A percentile compares a stretch with the other conserved stretches of the same genome.
These are phyloP conservation scores for Drosophila truncata DNA, from an alignment of 1,140 invertebrate genomes.

Conservation along the genomic window DNA sequence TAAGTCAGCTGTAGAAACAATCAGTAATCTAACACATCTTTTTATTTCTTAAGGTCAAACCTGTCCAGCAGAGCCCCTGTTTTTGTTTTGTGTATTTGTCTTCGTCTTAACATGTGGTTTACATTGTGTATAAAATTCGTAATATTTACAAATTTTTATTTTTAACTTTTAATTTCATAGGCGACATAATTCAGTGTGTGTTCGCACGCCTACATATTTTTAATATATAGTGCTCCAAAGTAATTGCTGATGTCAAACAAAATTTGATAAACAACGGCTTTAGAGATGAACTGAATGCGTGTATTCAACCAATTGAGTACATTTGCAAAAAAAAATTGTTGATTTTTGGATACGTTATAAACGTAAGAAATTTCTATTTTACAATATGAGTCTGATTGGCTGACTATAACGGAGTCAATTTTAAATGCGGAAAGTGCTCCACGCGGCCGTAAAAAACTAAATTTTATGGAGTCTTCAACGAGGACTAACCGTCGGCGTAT, in stretches of 20 bases:
- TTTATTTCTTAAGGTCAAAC: too few species aligned
- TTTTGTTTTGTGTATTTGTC: too few species aligned
- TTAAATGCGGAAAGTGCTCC: constrained; percentile 13
- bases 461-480: constrained; percentile 27
- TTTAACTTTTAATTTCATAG: too few species aligned
- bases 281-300: constrained; percentile 4
- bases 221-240: background rate
- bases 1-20: too few species aligned
- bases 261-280: constrained; percentile 1
- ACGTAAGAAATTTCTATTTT: constrained; percentile 27
- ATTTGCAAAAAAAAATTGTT: constrained; percentile 19
- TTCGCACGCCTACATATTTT: too few species aligned
- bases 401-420: constrained; percentile 25
- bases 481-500: constrained; percentile 27
- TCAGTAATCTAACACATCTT: too few species aligned
- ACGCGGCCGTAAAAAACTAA: constrained; percentile 32
- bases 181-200: too few species aligned
- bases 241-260: constrained; percentile 7
- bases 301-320: constrained; percentile 14
- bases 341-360: constrained; percentile 30
- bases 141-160: too few species aligned
- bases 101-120: too few species aligned
- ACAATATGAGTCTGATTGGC: constrained; percentile 25
- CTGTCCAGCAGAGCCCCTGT: too few species aligned
- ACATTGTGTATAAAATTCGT: too few species aligned